Conservation (phyloP, 2,113 vertebrate genomes). For the Caranx melampygus region DNA sequence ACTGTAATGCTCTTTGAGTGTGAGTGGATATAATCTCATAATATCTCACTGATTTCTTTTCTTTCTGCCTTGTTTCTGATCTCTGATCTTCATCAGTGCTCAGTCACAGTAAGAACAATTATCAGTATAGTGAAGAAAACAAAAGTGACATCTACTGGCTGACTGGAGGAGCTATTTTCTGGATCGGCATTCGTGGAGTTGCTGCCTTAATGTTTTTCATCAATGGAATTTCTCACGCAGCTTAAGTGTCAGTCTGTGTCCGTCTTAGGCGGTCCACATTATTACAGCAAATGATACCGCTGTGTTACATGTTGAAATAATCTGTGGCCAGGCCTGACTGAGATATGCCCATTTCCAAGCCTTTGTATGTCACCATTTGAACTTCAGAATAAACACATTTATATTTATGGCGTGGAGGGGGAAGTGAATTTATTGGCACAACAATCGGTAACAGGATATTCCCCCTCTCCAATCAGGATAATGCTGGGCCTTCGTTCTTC, state of each 20-base stretch:
- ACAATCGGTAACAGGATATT: conserved; percentile 67
- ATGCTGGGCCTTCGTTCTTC: conserved; percentile 59
- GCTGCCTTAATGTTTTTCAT: conserved; percentile 57
- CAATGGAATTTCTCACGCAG: conserved; percentile 68
- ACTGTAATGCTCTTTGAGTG: background rate
- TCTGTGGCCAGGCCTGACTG: conserved; percentile 56
- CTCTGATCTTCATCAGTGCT: conserved; percentile 11
- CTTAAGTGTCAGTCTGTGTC: conserved; percentile 59
- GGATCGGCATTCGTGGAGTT: background rate
- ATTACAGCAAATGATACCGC: conserved; percentile 59
- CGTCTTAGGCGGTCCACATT: conserved; percentile 42
- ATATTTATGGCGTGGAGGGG: conserved; percentile 59
- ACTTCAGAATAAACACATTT: conserved; percentile 70
- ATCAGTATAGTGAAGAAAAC: conserved; percentile 42
- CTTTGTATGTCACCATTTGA: conserved; percentile 52
- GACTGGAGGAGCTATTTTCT: conserved; percentile 44
- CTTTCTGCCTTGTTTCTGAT: background rate
- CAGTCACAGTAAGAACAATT: conserved; percentile 3
- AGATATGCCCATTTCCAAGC: conserved; percentile 53
- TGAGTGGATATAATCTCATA: background rate
- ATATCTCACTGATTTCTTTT: background rate
- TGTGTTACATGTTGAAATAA: conserved; percentile 59
- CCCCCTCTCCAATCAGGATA: conserved; percentile 66
- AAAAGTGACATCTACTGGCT: conserved; percentile 84
- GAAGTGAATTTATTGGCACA: conserved; percentile 69